These are phyloP conservation scores for Acleris sparsana DNA, from an alignment of 2,888 invertebrate species.

Conservation along the genomic window DNA sequence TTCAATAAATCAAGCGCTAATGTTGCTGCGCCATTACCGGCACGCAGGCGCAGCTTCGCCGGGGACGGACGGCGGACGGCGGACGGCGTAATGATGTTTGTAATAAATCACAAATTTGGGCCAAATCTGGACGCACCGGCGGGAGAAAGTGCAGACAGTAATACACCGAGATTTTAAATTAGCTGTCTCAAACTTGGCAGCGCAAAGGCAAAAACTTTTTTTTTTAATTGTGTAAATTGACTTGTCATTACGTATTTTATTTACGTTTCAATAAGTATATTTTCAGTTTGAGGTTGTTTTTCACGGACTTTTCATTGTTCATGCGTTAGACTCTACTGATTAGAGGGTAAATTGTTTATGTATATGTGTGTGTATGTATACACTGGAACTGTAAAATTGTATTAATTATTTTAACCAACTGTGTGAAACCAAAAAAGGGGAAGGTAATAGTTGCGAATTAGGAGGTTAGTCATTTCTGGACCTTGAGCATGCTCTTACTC, in stretches of 20 bases:
- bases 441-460: no score
- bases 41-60: conserved; percentile 18
- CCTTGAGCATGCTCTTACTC: no score
- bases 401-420: not conserved
- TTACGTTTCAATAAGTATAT: no score
- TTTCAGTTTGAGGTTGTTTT: no score
- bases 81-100: conserved; percentile 25
- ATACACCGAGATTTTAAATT: not conserved
- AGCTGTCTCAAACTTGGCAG: not conserved
- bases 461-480: no score
- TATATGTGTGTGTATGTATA: no score
- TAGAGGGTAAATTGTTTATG: no score
- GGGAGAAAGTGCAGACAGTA: conserved; percentile 13
- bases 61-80: not conserved
- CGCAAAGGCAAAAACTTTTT: not conserved
- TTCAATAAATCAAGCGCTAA: conserved; percentile 35
- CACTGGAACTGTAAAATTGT: not conserved
- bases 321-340: no score
- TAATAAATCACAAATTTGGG: conserved; percentile 37
- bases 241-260: no score
- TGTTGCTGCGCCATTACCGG: conserved; percentile 22
- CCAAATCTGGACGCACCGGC: conserved; percentile 10
- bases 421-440: not conserved
- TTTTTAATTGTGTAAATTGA: not conserved
- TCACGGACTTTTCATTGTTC: no score